Conservation (phyloP, 2,113 vertebrate genomes). For the Triplophysa tibetana region DNA sequence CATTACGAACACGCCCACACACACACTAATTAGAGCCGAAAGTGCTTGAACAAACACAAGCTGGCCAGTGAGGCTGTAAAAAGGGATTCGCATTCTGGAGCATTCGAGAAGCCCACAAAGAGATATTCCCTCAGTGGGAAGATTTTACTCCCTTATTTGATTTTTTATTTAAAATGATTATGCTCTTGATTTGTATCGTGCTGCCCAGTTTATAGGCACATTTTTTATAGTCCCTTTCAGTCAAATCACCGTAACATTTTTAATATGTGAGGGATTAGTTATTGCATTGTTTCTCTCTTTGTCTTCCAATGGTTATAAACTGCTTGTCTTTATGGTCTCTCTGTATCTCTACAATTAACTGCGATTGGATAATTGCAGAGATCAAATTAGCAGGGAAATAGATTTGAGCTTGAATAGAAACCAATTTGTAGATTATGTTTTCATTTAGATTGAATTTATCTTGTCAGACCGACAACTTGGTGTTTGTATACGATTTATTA, state of each 20-base stretch:
- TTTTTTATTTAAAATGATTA: slow-evolving; percentile 7
- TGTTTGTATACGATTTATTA: neutral
- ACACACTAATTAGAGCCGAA: slow-evolving; percentile 55
- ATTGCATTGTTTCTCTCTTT: neutral
- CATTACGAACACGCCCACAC: neutral
- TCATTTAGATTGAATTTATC: neutral
- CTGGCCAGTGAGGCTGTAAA: neutral
- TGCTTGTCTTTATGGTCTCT: slow-evolving; percentile 1
- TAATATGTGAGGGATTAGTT: neutral
- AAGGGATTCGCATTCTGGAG: slow-evolving; percentile 25
- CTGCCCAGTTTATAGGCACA: neutral
- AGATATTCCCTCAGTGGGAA: slow-evolving; percentile 33
- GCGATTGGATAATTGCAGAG: neutral
- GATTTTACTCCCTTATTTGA: neutral
- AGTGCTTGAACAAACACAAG: slow-evolving; percentile 54
- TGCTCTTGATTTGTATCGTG: neutral
- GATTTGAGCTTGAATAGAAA: slow-evolving; percentile 10
- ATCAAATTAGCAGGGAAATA: neutral
- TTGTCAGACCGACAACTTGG: neutral
- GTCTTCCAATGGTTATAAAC: neutral
- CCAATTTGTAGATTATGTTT: neutral
- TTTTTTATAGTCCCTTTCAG: neutral
- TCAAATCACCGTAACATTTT: neutral
- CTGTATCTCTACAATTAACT: neutral
- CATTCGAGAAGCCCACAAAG: slow-evolving; percentile 27